Evolutionary conservation across 2,797 vertebrate genomes (phyloP).

Genomic region (Pangasius macronema): DNA sequence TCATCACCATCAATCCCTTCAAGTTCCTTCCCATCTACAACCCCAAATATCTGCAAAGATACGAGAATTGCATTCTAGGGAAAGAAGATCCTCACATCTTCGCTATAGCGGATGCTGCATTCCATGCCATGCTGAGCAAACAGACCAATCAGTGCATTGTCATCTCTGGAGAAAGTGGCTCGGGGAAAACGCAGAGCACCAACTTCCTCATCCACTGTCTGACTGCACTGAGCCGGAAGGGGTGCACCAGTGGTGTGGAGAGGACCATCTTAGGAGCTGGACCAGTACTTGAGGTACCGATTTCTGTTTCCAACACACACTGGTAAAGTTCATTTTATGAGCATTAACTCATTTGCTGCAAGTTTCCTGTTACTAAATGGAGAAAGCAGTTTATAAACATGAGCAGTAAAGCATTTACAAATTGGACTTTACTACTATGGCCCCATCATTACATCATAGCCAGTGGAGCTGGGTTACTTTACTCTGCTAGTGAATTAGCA

Average conservation of each 20-base stretch:
- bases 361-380: not conserved
- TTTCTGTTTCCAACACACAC: not conserved
- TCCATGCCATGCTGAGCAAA: slow-evolving; percentile 85
- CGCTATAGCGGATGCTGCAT: slow-evolving; percentile 87
- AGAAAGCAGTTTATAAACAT: not conserved
- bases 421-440: not conserved
- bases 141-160: slow-evolving; percentile 88
- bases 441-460: too few relatives aligned
- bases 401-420: not conserved
- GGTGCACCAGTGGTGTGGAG: slow-evolving; percentile 85
- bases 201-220: slow-evolving; percentile 96
- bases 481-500: not conserved
- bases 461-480: not conserved
- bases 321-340: not conserved
- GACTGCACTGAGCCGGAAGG: slow-evolving; percentile 91
- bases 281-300: slow-evolving; percentile 89
- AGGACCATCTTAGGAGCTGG: slow-evolving; percentile 91
- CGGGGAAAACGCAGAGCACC: slow-evolving; percentile 94
- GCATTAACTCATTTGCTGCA: not conserved
- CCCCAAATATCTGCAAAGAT: slow-evolving; percentile 93
- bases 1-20: slow-evolving; percentile 92
- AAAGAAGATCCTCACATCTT: slow-evolving; percentile 94
- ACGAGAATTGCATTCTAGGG: slow-evolving; percentile 90
- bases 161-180: slow-evolving; percentile 92
- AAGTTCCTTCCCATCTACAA: slow-evolving; percentile 94